phyloP scores from a whole-genome alignment of 2,797 vertebrate species.

The Gymnocypris eckloni region DNA sequence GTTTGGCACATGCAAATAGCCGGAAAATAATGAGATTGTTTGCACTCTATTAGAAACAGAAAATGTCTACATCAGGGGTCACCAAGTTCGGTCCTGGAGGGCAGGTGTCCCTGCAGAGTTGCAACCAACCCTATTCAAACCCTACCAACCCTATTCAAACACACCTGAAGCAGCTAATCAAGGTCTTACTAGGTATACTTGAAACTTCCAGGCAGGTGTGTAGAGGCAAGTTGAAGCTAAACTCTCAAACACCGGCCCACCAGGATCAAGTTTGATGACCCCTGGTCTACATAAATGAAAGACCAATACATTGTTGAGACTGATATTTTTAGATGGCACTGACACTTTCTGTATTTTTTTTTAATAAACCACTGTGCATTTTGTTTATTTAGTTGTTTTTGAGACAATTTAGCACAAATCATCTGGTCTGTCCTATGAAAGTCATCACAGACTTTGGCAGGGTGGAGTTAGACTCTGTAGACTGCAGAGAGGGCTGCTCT shows the following conservation, averaged over 20 bases:
- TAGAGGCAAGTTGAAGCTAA: no score
- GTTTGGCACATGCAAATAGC: background rate
- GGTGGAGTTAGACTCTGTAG: constrained; percentile 11
- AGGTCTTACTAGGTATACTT: no score
- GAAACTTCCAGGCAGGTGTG: no score
- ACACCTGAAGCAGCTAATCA: no score
- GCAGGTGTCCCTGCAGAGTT: no score
- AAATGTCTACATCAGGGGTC: no score
- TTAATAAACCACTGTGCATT: background rate
- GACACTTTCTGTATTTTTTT: background rate
- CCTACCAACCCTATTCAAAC: no score
- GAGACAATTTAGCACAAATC: background rate
- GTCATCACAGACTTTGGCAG: constrained; percentile 3
- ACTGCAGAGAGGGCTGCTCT: constrained; percentile 45
- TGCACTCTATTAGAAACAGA: background rate
- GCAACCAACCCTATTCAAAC: no score
- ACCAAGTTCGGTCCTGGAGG: no score
- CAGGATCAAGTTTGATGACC: no score
- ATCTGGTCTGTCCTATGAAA: constrained; percentile 17
- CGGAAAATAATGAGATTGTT: background rate
- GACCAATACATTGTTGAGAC: background rate
- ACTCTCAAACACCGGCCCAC: no score
- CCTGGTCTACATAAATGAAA: background rate
- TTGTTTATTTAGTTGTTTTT: background rate
- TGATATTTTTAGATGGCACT: background rate